Evolutionary conservation across 2,888 invertebrate genomes (phyloP).

Genomic region (Cantharis rufa): DNA sequence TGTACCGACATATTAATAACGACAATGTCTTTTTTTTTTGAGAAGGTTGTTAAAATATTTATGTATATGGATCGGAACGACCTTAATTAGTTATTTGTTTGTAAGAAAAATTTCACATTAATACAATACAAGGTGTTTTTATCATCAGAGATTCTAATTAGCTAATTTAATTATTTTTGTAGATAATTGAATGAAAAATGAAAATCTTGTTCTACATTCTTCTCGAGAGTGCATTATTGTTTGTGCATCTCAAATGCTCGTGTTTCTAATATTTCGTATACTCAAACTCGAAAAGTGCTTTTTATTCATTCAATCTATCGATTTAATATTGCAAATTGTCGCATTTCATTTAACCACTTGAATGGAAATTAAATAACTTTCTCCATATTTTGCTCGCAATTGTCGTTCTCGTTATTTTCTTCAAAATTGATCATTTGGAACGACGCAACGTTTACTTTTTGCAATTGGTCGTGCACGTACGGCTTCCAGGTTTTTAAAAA

Average conservation of each 20-base stretch:
- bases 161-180: background rate
- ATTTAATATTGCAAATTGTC: background rate
- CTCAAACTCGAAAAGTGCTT: background rate
- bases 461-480: background rate
- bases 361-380: background rate
- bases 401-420: background rate
- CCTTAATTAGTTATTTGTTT: constrained; percentile 7
- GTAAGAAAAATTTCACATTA: background rate
- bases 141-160: background rate
- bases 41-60: constrained; percentile 6
- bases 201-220: background rate
- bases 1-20: background rate
- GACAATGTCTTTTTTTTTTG: background rate
- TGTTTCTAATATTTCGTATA: background rate
- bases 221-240: background rate
- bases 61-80: constrained; percentile 6
- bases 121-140: background rate
- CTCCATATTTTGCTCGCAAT: background rate
- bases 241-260: background rate
- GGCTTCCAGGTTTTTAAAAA: background rate
- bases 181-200: background rate
- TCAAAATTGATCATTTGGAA: background rate
- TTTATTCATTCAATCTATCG: background rate
- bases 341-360: background rate
- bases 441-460: background rate